Base-by-base conservation (phyloP, 2,113 vertebrate genomes). In the Gulo gulo region DNA sequence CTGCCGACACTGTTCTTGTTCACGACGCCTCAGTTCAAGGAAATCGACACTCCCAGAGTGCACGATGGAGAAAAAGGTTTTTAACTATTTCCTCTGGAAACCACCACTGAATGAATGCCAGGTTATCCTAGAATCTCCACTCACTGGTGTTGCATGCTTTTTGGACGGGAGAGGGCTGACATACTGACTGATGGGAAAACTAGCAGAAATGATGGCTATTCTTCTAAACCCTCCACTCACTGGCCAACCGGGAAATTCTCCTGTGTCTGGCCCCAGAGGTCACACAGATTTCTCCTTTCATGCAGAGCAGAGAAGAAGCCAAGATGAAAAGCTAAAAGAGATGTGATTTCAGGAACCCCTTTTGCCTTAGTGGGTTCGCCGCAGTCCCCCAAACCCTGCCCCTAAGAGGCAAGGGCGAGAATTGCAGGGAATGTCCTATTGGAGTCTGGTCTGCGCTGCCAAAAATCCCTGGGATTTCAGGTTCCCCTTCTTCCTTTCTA, bases 41-140 rank as follows among this genome's bases (percentile, higher is more conserved):
- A 97, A 97, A 95, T 15, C 2, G 61, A 63, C 55, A 69, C 31
- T 76, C 52, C 85, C 74, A 63, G n/a, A 42, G 67, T 13, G 0
- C 39, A 13, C 15, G 76, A 34, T 10, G 80, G 73, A 79, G 67
- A 36, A 92, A 80, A 87, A 12, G 29, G 16, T 57, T 50, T 85
- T 69, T 88, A 88, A 59, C 26, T 36, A 55, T 88, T 97, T 97
- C 96, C 96, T 78, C 92, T 97, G 97, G 95, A 98, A 97, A 97
- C 26, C 92, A 97, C 96, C 95, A 1, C 6, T 21, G 52, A 88
- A 34, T 29, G 52, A n/a, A 45, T 6, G 84, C 91, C 94, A 95
- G 80, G n/a, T 42, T 92, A 9, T 67, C 92, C 80, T 20, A 88
- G 90, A 89, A 87, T 55, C 80, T n/a, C 23, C 18, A 20, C 29